Base-by-base conservation (phyloP, 2,888 invertebrate genomes). In the Drepana falcataria region DNA sequence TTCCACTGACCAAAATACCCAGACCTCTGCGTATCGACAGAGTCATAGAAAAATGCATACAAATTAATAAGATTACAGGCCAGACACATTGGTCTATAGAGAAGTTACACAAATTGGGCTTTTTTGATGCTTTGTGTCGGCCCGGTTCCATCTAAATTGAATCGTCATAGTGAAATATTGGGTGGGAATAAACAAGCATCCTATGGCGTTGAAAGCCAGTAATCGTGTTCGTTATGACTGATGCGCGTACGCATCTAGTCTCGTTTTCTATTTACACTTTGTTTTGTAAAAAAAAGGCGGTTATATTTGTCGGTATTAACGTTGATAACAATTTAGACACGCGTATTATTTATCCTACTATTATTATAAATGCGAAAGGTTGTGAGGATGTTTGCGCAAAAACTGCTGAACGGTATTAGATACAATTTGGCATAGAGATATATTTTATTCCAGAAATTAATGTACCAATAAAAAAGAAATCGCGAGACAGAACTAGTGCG, bases 131-230 rank as follows among this genome's bases (percentile, higher is more conserved):
- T 67, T 74, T 77, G 71, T 77, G 66, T 65, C 59, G 74, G 67
- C 62, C 73, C 75, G 68, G 75, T 77, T 80, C 71, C 65, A 68
- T 78, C 75, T 73, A 75, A 87, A 85, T 83, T 84, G 84, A 86
- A 80, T 75, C 84, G 82, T 86, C 87, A 87, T 84, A 84, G 79
- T 74, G 70, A 67, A 75, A 79, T 77, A 80, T 81, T 82, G 80
- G 77, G 73, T 72, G 71, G 68, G 69, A 75, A 75, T 73, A 75
- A 79, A 81, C 73, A 77, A 65, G 61, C 63, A 65, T 60, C 74
- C 70, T 73, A 79, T 69, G 37, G 37, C 67, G 79, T 76, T 81
- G 79, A 81, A 83, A 83, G 82, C 73, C 77, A 71, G 63, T 83
- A 85, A 87, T 84, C 85, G 81, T 67, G 75, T 84, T 86, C 75